Evolutionary conservation across 2,113 vertebrate species (phyloP).

Genomic region (Xyliphius kryptos): DNA sequence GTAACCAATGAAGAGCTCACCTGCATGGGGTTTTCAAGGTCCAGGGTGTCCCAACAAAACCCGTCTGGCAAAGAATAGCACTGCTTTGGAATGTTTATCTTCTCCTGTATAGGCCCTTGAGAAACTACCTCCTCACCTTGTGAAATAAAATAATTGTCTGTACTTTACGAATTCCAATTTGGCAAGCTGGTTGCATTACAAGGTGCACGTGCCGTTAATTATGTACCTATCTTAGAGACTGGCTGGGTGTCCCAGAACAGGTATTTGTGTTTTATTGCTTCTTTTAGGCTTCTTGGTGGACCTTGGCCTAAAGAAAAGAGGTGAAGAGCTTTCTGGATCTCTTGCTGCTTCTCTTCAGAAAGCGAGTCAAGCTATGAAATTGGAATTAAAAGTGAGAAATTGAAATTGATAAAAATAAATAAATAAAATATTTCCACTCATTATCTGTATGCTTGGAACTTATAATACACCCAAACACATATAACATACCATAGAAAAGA

Average conservation of each 20-base stretch:
- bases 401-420: no score
- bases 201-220: neutral
- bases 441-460: no score
- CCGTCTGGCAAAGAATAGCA: conserved; percentile 84
- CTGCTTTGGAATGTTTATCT: conserved; percentile 72
- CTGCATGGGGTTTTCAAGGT: conserved; percentile 74
- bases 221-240: conserved; percentile 83
- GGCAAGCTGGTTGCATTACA: no score
- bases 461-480: no score
- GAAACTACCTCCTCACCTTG: conserved; percentile 76
- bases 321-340: conserved; percentile 96
- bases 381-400: neutral
- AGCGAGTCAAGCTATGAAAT: conserved; percentile 75
- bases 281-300: conserved; percentile 84
- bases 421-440: no score
- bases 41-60: conserved; percentile 88
- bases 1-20: conserved; percentile 55
- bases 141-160: neutral
- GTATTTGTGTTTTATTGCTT: conserved; percentile 83
- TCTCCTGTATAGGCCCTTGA: conserved; percentile 76
- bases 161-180: no score
- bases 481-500: conserved; percentile 47
- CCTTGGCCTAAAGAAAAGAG: conserved; percentile 83
- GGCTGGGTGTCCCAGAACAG: conserved; percentile 96
- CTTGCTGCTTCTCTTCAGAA: conserved; percentile 88